Conservation (phyloP, 2,113 vertebrate genomes). For the Arenaria interpres region DNA sequence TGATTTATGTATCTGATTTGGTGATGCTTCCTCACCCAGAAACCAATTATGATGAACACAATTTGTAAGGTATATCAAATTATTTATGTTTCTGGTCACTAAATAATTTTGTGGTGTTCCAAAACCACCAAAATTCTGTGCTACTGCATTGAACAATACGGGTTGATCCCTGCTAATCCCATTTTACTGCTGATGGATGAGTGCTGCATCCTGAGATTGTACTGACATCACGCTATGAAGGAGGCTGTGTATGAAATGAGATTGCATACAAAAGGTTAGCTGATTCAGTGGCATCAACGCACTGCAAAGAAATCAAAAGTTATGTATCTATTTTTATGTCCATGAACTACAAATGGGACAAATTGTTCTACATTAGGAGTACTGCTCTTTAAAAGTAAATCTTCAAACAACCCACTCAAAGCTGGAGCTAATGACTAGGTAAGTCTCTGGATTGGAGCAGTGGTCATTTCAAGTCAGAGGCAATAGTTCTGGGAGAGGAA, state of each 20-base stretch:
- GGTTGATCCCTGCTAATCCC: slow-evolving; percentile 53
- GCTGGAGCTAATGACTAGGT: not conserved
- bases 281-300: slow-evolving; percentile 12
- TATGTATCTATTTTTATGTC: not conserved
- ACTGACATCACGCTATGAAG: slow-evolving; percentile 22
- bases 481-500: not conserved
- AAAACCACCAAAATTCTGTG: not conserved
- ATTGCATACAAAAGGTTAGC: not conserved
- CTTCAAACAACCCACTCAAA: slow-evolving; percentile 7
- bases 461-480: not conserved
- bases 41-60: not conserved
- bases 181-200: slow-evolving; percentile 33
- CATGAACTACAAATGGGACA: not conserved
- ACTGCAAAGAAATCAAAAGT: not conserved
- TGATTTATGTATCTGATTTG: not conserved
- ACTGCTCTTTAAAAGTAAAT: not conserved
- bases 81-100: not conserved
- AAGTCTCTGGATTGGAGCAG: not conserved
- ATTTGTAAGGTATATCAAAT: not conserved
- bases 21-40: not conserved
- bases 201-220: slow-evolving; percentile 10
- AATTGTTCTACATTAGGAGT: not conserved
- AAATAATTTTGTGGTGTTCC: not conserved
- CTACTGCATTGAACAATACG: not conserved
- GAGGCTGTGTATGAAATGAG: slow-evolving; percentile 14